phyloP scores from a whole-genome alignment of 2,888 invertebrate genomes.

The Agrochola circellaris region DNA sequence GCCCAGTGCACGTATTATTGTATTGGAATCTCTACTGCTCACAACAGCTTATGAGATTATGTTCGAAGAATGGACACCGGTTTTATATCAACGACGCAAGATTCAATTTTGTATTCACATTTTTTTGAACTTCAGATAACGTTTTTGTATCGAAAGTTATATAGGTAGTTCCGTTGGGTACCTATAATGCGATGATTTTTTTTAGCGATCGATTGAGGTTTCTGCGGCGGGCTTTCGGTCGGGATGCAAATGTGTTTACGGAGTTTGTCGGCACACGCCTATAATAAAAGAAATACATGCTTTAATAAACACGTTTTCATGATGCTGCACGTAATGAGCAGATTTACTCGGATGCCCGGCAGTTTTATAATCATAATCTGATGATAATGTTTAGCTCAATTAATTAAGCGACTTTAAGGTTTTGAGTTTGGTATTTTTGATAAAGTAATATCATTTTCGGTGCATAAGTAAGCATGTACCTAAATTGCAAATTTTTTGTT shows the following conservation, averaged over 20 bases:
- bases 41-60: conserved; percentile 80
- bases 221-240: conserved; percentile 85
- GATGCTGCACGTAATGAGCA: conserved; percentile 70
- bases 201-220: conserved; percentile 90
- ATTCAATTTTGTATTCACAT: conserved; percentile 63
- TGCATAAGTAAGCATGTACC: not conserved
- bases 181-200: conserved; percentile 87
- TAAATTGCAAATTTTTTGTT: conserved; percentile 23
- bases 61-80: conserved; percentile 55
- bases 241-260: conserved; percentile 89
- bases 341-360: conserved; percentile 70
- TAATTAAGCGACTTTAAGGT: conserved; percentile 43
- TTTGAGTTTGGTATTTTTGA: conserved; percentile 18
- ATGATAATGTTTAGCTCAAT: conserved; percentile 60
- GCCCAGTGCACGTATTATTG: conserved; percentile 91
- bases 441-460: conserved; percentile 28
- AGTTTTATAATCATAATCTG: conserved; percentile 65
- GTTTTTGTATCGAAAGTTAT: conserved; percentile 70
- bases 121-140: conserved; percentile 64
- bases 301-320: conserved; percentile 80
- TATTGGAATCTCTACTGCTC: conserved; percentile 83
- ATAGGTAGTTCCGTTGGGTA: conserved; percentile 84
- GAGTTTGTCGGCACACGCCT: conserved; percentile 86
- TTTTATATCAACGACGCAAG: conserved; percentile 69
- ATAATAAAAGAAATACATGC: conserved; percentile 79